Percentiles rank a stretch among this genome's conserved stretches.
These are phyloP conservation scores for Drosophila pruinosa DNA, from an alignment of 1,140 invertebrate genomes.

Conservation along the genomic window DNA sequence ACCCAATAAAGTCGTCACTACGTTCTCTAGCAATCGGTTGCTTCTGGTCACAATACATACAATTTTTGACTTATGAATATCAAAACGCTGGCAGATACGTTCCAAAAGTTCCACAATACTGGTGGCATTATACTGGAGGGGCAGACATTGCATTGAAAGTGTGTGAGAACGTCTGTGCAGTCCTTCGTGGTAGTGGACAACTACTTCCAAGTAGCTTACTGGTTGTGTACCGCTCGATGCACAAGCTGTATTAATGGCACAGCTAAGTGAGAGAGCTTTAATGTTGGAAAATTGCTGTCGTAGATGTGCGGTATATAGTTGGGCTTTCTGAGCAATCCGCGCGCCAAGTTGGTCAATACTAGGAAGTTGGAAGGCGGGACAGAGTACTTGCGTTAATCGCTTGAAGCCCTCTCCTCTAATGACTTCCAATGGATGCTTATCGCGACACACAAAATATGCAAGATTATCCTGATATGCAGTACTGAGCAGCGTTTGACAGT, in stretches of 20 bases:
- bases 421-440: slow-evolving; percentile 27
- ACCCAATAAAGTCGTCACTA: slow-evolving; percentile 19
- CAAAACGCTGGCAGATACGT: slow-evolving; percentile 32
- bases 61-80: slow-evolving; percentile 42
- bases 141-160: slow-evolving; percentile 23
- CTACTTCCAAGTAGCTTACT: slow-evolving; percentile 29
- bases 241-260: neutral
- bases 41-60: slow-evolving; percentile 31
- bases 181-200: slow-evolving; percentile 36
- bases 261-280: slow-evolving; percentile 32
- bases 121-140: slow-evolving; percentile 12
- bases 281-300: slow-evolving; percentile 10
- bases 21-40: slow-evolving; percentile 23
- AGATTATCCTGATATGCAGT: slow-evolving; percentile 3
- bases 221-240: neutral
- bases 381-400: slow-evolving; percentile 19
- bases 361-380: slow-evolving; percentile 16
- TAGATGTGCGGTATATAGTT: slow-evolving; percentile 3
- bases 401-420: slow-evolving; percentile 39
- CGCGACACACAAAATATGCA: slow-evolving; percentile 49
- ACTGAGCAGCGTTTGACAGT: neutral
- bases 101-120: slow-evolving; percentile 38
- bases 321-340: slow-evolving; percentile 15
- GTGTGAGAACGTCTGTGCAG: slow-evolving; percentile 10
- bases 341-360: slow-evolving; percentile 10